Conservation (phyloP, 2,888 invertebrate genomes). For the Tricholauxania praeusta region DNA sequence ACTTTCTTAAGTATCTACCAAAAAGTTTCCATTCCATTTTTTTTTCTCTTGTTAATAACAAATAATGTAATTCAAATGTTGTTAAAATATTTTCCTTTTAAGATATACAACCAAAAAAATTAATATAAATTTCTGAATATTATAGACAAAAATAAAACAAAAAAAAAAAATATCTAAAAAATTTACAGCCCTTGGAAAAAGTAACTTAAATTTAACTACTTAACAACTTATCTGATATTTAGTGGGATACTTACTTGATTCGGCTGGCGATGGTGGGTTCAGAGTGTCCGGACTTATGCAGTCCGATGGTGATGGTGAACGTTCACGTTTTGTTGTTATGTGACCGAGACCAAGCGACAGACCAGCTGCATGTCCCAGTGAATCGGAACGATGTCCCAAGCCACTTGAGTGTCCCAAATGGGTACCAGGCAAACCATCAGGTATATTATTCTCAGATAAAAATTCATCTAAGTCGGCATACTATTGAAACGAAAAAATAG, state of each 20-base stretch:
- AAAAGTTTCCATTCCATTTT: conserved; percentile 46
- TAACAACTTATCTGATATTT: background rate
- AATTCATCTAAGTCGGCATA: conserved; percentile 98
- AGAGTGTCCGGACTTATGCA: conserved; percentile 91
- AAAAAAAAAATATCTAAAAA: background rate
- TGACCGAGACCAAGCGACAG: conserved; percentile 73
- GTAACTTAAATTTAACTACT: background rate
- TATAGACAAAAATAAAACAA: background rate
- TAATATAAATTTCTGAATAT: conserved; percentile 1
- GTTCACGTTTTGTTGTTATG: conserved; percentile 85
- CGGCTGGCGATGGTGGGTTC: conserved; percentile 90
- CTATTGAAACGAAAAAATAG: conserved; percentile 68
- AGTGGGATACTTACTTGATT: conserved; percentile 80
- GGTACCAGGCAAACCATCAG: conserved; percentile 78
- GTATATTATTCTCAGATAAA: conserved; percentile 94
- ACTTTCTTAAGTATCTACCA: conserved; percentile 2
- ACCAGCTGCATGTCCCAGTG: conserved; percentile 71
- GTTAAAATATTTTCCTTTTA: background rate
- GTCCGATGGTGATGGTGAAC: conserved; percentile 88
- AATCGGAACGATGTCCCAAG: conserved; percentile 68
- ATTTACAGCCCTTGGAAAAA: background rate
- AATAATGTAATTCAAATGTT: background rate
- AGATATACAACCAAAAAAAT: background rate
- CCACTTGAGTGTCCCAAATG: conserved; percentile 69
- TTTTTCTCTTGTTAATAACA: conserved; percentile 7